phyloP scores from a whole-genome alignment of 1,140 invertebrate species.

The Drosophila varians region DNA sequence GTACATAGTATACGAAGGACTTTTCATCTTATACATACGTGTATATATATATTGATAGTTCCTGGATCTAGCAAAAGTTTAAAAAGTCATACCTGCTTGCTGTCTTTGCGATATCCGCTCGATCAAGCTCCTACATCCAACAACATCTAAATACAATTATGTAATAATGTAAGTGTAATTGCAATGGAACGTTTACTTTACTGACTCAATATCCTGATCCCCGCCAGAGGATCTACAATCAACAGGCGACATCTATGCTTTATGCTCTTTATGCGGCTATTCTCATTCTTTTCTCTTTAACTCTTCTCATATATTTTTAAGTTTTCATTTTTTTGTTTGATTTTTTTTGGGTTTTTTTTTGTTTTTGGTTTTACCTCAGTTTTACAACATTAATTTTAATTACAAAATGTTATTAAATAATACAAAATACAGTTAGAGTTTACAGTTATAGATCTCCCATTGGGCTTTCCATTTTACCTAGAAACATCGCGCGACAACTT shows the following conservation, averaged over 20 bases:
- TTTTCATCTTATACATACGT: conserved; percentile 69
- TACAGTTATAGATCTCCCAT: conserved; percentile 45
- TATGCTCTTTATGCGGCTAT: conserved; percentile 59
- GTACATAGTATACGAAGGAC: conserved; percentile 81
- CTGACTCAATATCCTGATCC: conserved; percentile 48
- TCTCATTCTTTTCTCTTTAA: conserved; percentile 13
- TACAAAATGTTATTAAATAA: conserved; percentile 64
- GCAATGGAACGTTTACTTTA: conserved; percentile 71
- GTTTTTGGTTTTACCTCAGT: conserved; percentile 69
- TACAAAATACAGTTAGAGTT: conserved; percentile 60
- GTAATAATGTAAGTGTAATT: conserved; percentile 64
- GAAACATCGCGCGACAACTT: conserved; percentile 57
- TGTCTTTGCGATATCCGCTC: conserved; percentile 9
- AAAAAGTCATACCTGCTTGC: conserved; percentile 55
- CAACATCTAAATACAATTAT: conserved; percentile 74
- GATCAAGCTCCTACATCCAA: conserved; percentile 42
- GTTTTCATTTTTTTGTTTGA: conserved; percentile 7
- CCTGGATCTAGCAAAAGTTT: conserved; percentile 62
- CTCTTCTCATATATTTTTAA: background rate
- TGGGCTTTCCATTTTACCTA: conserved; percentile 42
- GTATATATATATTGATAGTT: conserved; percentile 54
- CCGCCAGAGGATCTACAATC: conserved; percentile 33
- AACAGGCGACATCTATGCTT: conserved; percentile 50
- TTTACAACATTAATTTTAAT: conserved; percentile 81
- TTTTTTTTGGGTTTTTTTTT: conserved; percentile 27